These are phyloP conservation scores for Heterotilapia buettikoferi DNA, from an alignment of 2,113 vertebrate species.

Conservation along the genomic window DNA sequence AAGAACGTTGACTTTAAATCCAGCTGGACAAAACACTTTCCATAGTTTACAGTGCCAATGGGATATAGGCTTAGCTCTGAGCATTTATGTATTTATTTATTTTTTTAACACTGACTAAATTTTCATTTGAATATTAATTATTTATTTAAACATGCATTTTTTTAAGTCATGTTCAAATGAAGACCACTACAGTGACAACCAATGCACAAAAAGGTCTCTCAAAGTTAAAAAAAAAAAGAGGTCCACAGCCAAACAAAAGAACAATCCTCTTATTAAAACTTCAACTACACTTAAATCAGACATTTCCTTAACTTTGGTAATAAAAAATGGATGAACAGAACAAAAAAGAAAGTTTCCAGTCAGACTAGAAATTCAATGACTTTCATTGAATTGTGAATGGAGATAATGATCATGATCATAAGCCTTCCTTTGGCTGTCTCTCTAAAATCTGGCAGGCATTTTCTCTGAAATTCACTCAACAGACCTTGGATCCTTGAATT, in stretches of 20 bases:
- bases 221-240: background rate
- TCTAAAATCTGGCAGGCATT: background rate
- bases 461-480: background rate
- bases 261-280: background rate
- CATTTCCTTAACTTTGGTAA: background rate
- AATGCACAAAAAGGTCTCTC: background rate
- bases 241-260: background rate
- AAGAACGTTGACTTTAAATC: background rate
- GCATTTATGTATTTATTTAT: background rate
- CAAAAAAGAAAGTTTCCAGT: background rate
- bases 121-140: background rate
- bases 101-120: background rate
- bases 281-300: background rate
- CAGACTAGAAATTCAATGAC: background rate
- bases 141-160: background rate
- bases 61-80: background rate
- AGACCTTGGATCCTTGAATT: background rate
- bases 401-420: conserved; percentile 11
- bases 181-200: background rate
- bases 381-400: background rate
- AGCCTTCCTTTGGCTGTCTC: background rate
- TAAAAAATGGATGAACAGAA: background rate
- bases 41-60: background rate
- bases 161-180: background rate
- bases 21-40: background rate